phyloP scores from a whole-genome alignment of 1,140 invertebrate species.

The Mylabris phalerata region DNA sequence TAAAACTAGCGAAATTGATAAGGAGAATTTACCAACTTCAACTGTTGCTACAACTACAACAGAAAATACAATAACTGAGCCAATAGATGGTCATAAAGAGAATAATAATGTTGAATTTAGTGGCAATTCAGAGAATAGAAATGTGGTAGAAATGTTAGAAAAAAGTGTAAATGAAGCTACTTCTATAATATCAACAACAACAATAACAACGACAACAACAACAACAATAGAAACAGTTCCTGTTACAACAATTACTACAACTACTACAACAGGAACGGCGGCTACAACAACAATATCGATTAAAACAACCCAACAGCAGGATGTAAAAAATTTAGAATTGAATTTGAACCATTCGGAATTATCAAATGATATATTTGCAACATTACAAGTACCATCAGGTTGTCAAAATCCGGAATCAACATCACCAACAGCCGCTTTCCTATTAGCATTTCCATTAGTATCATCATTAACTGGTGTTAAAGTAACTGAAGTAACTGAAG shows the following conservation, averaged over 20 bases:
- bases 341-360: constrained; percentile 54
- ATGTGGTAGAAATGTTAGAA: neutral
- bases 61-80: no score
- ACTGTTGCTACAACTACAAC: no score
- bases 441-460: constrained; percentile 68
- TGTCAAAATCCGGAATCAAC: constrained; percentile 59
- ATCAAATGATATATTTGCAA: constrained; percentile 66
- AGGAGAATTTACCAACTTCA: no score
- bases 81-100: neutral
- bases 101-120: neutral
- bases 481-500: constrained; percentile 52
- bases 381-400: constrained; percentile 54
- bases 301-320: constrained; percentile 5
- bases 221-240: neutral
- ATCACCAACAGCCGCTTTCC: constrained; percentile 69
- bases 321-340: constrained; percentile 25
- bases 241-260: neutral
- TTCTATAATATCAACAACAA: neutral
- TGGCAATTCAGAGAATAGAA: neutral
- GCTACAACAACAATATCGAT: constrained; percentile 5
- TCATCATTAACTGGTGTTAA: constrained; percentile 49
- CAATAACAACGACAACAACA: neutral
- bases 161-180: neutral
- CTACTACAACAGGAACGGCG: neutral
- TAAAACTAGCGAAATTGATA: no score